Base-by-base conservation (phyloP, 1,140 invertebrate species). In the Araneus ventricosus region DNA sequence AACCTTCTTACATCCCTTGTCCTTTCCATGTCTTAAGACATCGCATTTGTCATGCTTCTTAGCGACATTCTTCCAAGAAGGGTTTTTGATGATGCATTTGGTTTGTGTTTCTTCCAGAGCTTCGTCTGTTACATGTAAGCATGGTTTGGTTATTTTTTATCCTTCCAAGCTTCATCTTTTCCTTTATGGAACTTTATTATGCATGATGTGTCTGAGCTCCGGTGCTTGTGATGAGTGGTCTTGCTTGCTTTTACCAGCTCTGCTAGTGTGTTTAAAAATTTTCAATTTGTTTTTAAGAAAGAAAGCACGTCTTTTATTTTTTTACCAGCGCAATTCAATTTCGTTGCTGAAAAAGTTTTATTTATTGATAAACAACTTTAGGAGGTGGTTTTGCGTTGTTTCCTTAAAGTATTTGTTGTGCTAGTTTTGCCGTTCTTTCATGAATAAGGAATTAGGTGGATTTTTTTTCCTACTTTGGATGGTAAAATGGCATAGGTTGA, bases 231-330 rank as follows among this genome's bases (percentile, higher is more conserved):
- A 75, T 22, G 70, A 37, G 10, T 84, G 80, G 45, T 45, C 3
- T 30, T 41, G 41, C 8, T 2, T 52, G 45, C 45, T 52, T 52
- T 52, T 17, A 52, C 10, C n/a, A 30, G 27, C 10, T 1, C 24
- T 27, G 10, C 22, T 41, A 27, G 1, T n/a, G 39, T 41, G 45
- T 45, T 45, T 84, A 52, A 45, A 3, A n/a, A 45, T 45, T 27
- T 84, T 41, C 39, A 52, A 84, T 52, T 84, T 84, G 80, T 45
- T 84, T 84, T 52, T 45, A 84, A 75, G 70, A 75, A 75, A 20
- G 30, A 20, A 75, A 4, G 14, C 70, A 52, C 45, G 45, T 52
- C 14, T 52, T 52, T 52, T 52, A 52, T 52, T 14, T 75, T 75
- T 30, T 34, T 75, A 5, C 20, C 30, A 37, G 34, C 17, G 30